Percentiles rank a stretch among this genome's conserved stretches.
These are phyloP conservation scores for Iguana delicatissima DNA, from an alignment of 2,797 vertebrate species.

Conservation along the genomic window DNA sequence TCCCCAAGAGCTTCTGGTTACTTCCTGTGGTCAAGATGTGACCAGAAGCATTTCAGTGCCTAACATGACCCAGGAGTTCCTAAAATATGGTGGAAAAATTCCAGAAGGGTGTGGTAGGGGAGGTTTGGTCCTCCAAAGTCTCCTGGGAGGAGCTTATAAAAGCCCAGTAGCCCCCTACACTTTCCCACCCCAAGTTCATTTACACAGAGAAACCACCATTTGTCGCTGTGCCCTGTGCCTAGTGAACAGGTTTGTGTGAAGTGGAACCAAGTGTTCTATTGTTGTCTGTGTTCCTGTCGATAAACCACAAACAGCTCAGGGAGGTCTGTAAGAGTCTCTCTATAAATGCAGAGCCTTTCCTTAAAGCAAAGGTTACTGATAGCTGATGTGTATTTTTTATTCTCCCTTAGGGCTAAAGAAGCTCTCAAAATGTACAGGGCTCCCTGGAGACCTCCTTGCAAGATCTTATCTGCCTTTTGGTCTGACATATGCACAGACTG, in stretches of 20 bases:
- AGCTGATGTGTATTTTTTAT: constrained; percentile 29
- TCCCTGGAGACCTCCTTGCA: constrained; percentile 21
- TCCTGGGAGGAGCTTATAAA: too few species aligned
- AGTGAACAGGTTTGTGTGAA: neutral
- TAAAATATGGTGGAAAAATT: too few species aligned
- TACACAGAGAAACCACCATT: too few species aligned
- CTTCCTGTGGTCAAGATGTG: too few species aligned
- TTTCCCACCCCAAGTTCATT: neutral
- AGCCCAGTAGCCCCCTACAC: too few species aligned
- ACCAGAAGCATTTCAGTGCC: too few species aligned
- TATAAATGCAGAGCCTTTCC: constrained; percentile 58
- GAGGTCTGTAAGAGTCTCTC: constrained; percentile 31
- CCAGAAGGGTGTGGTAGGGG: too few species aligned
- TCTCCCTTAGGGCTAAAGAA: constrained; percentile 14
- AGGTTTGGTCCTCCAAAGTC: too few species aligned
- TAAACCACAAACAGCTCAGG: neutral
- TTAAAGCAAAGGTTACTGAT: constrained; percentile 64
- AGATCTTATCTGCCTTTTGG: constrained; percentile 28
- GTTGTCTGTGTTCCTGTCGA: neutral
- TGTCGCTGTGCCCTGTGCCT: neutral
- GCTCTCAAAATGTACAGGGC: constrained; percentile 13
- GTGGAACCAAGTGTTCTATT: neutral
- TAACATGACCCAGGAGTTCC: too few species aligned
- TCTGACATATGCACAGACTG: constrained; percentile 17
- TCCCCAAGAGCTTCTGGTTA: too few species aligned